phyloP scores from a whole-genome alignment of 2,113 vertebrate genomes.

The Lycaon pictus region DNA sequence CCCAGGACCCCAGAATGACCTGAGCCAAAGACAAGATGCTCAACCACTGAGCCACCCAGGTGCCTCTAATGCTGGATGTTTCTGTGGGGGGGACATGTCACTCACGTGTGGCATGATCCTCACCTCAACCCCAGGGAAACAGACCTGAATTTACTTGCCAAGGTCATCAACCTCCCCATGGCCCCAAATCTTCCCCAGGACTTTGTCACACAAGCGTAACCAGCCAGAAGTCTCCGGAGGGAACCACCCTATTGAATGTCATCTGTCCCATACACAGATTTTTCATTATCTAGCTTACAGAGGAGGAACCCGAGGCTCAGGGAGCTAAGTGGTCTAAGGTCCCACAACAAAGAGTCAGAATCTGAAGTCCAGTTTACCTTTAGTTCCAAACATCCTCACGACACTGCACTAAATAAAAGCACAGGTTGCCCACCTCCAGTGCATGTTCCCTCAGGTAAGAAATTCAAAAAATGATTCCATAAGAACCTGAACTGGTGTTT shows the following conservation, averaged over 20 bases:
- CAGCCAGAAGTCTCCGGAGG: neutral
- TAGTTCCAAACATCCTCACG: neutral
- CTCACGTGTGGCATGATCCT: neutral
- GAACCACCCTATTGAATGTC: neutral
- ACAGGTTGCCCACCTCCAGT: neutral
- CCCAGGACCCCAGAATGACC: too few relatives aligned
- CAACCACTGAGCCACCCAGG: too few relatives aligned
- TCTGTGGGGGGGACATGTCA: neutral
- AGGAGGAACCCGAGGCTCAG: neutral
- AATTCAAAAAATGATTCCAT: neutral
- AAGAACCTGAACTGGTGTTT: slow-evolving; percentile 47
- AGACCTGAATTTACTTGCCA: neutral
- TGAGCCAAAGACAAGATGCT: too few relatives aligned
- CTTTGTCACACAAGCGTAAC: neutral
- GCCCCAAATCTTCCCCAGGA: neutral
- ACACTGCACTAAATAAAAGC: neutral
- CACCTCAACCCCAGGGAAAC: neutral
- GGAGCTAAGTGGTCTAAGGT: neutral
- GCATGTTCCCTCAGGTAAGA: neutral
- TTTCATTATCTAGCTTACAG: neutral
- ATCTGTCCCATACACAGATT: neutral
- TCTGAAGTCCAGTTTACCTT: neutral
- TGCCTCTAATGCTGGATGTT: neutral
- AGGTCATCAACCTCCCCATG: neutral
- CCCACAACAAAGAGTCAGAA: neutral